Percentiles rank a stretch among this genome's conserved stretches.
These are phyloP conservation scores for Arenaria interpres DNA, from an alignment of 2,113 vertebrate genomes.

Conservation along the genomic window DNA sequence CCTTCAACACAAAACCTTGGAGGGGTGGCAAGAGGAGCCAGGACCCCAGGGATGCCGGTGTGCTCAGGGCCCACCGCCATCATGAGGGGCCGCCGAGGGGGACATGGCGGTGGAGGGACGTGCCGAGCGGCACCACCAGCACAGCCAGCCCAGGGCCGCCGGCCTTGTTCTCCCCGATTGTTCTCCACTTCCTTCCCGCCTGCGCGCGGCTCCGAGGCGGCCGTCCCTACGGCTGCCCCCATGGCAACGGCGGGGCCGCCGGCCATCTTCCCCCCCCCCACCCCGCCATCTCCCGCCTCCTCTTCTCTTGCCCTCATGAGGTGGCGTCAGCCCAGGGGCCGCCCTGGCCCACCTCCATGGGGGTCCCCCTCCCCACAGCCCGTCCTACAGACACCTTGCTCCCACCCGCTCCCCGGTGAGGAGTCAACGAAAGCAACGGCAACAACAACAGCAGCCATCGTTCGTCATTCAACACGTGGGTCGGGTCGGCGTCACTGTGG, in stretches of 20 bases:
- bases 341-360: accelerated
- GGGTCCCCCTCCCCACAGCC: accelerated
- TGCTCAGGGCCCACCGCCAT: accelerated
- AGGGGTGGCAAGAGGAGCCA: accelerated
- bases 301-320: accelerated
- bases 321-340: accelerated
- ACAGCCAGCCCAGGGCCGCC: not conserved
- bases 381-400: not conserved
- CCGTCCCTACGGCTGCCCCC: slow-evolving; percentile 22
- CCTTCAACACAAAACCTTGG: not conserved
- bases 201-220: not conserved
- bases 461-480: accelerated
- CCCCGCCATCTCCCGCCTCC: not conserved
- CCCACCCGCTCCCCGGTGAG: not conserved
- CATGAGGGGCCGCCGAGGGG: not conserved
- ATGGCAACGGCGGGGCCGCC: not conserved
- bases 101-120: not conserved
- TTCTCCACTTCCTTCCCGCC: slow-evolving; percentile 70
- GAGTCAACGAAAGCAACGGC: not conserved
- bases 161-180: slow-evolving; percentile 44
- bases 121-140: not conserved
- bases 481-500: accelerated
- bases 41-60: accelerated
- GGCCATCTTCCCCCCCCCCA: not conserved
- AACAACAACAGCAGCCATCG: not conserved